phyloP scores from a whole-genome alignment of 2,113 vertebrate species.

The Oostethus manadensis region DNA sequence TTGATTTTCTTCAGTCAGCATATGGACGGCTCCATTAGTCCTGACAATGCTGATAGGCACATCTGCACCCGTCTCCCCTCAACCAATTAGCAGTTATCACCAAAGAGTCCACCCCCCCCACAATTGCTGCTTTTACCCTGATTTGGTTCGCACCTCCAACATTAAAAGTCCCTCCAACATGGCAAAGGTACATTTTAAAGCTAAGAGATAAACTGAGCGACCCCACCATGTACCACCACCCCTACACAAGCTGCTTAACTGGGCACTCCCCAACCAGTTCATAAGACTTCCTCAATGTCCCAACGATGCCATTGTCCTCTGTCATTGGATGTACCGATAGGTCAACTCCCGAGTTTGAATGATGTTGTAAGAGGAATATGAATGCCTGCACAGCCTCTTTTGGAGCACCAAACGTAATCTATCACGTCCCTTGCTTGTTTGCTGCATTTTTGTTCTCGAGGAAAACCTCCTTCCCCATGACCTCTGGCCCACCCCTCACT shows the following conservation, averaged over 20 bases:
- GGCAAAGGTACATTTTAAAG: constrained; percentile 45
- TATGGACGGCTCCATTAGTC: constrained; percentile 53
- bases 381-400: too few relatives aligned
- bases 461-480: too few relatives aligned
- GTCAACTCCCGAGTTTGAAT: too few relatives aligned
- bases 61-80: constrained; percentile 1
- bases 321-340: too few relatives aligned
- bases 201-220: constrained; percentile 43
- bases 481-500: too few relatives aligned
- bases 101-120: constrained; percentile 36
- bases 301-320: not conserved
- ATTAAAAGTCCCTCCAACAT: constrained; percentile 41
- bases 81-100: constrained; percentile 60
- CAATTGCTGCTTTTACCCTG: constrained; percentile 42
- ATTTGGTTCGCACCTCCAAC: constrained; percentile 41
- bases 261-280: constrained; percentile 12
- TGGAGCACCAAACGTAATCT: too few relatives aligned
- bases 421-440: too few relatives aligned
- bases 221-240: constrained; percentile 50
- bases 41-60: constrained; percentile 40
- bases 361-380: too few relatives aligned
- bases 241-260: constrained; percentile 54
- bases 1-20: too few relatives aligned
- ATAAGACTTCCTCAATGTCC: constrained; percentile 22
- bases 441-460: too few relatives aligned